phyloP scores from a whole-genome alignment of 2,888 invertebrate genomes.

The Cephus nigrinus region DNA sequence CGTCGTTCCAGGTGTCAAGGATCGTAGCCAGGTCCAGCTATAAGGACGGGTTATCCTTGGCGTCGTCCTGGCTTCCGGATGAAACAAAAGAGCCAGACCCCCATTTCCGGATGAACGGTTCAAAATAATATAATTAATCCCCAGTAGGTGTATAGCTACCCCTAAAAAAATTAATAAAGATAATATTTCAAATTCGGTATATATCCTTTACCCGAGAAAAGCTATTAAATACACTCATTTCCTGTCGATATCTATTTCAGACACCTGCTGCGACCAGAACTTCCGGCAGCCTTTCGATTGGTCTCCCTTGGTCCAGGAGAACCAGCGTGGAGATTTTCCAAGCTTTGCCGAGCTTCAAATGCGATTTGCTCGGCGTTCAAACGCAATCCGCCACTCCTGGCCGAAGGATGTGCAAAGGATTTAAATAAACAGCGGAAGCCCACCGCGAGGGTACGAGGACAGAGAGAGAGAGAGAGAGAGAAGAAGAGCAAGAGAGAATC shows the following conservation, averaged over 20 bases:
- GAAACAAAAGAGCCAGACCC: slow-evolving; percentile 32
- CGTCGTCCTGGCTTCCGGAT: slow-evolving; percentile 38
- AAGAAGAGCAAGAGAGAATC: no score
- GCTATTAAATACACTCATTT: neutral
- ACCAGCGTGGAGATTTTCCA: neutral
- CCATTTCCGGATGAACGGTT: no score
- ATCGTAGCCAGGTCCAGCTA: slow-evolving; percentile 37
- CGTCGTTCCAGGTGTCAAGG: slow-evolving; percentile 62
- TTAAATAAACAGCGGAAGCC: no score
- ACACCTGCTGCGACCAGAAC: neutral
- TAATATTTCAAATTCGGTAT: no score
- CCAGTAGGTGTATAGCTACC: no score
- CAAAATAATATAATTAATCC: no score
- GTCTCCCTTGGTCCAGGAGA: neutral
- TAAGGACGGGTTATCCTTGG: slow-evolving; percentile 40
- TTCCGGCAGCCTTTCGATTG: neutral
- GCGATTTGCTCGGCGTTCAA: slow-evolving; percentile 9
- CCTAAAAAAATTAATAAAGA: no score
- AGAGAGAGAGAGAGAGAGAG: no score
- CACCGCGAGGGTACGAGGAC: no score
- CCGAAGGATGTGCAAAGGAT: no score
- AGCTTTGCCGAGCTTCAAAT: slow-evolving; percentile 10
- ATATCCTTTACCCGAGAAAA: no score
- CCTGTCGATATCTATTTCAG: neutral
- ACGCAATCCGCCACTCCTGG: no score